Evolutionary conservation across 2,888 invertebrate genomes (phyloP).

Genomic region (Acrobeloides nanus): DNA sequence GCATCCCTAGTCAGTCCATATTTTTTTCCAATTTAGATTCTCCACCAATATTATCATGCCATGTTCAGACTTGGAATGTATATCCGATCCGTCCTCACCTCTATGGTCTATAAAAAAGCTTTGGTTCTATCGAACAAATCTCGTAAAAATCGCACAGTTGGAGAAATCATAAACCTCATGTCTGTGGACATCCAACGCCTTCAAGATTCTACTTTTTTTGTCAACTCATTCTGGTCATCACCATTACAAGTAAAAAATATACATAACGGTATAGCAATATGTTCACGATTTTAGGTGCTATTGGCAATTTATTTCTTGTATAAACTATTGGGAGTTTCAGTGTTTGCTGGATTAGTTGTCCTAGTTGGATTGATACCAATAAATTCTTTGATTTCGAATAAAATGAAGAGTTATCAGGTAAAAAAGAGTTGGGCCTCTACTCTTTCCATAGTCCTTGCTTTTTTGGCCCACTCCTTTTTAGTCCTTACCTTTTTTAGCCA

Average conservation of each 20-base stretch:
- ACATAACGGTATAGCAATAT: no score
- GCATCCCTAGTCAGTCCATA: no score
- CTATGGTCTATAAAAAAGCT: slow-evolving; percentile 53
- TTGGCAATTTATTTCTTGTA: slow-evolving; percentile 55
- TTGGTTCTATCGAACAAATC: slow-evolving; percentile 57
- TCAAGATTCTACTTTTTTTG: slow-evolving; percentile 54
- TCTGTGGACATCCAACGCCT: slow-evolving; percentile 58
- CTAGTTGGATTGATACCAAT: slow-evolving; percentile 76
- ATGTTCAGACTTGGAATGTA: slow-evolving; percentile 75
- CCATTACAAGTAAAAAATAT: slow-evolving; percentile 53
- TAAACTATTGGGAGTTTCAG: slow-evolving; percentile 65
- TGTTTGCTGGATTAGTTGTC: slow-evolving; percentile 82
- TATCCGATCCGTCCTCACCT: slow-evolving; percentile 58
- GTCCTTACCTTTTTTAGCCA: no score
- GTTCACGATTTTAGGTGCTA: no score
- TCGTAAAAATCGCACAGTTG: slow-evolving; percentile 57
- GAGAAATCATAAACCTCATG: slow-evolving; percentile 62
- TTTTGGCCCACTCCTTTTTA: no score
- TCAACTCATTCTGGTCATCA: slow-evolving; percentile 55
- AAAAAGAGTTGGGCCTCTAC: no score
- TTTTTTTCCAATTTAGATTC: slow-evolving; percentile 49
- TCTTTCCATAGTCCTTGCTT: no score
- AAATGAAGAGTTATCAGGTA: slow-evolving; percentile 49
- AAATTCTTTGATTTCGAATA: slow-evolving; percentile 44
- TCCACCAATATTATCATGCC: slow-evolving; percentile 82